Evolutionary conservation across 2,113 vertebrate genomes (phyloP).

Genomic region (Beaufortia kweichowensis): DNA sequence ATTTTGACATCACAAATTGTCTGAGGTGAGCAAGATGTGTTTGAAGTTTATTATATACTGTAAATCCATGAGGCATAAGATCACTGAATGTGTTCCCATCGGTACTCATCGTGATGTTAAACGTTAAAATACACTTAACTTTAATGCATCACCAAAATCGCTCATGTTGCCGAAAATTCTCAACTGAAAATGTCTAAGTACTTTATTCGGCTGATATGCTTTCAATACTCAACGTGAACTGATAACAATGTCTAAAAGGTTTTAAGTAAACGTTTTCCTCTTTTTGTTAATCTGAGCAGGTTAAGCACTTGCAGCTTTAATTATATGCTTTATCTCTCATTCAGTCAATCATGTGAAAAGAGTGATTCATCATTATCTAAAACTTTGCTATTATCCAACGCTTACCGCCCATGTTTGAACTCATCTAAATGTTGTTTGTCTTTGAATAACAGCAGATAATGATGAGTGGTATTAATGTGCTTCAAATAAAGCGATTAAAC

Average conservation of each 20-base stretch:
- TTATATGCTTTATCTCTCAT: conserved; percentile 64
- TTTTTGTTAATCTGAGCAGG: conserved; percentile 50
- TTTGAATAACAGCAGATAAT: conserved; percentile 56
- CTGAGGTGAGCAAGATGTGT: no score
- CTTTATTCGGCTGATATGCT: neutral
- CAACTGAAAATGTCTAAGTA: no score
- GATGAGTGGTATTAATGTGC: conserved; percentile 46
- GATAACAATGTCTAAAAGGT: neutral
- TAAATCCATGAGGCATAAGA: no score
- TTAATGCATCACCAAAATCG: no score
- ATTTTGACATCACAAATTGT: no score
- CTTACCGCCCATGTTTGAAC: conserved; percentile 54
- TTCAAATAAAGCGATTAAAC: conserved; percentile 43
- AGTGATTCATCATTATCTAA: conserved; percentile 58
- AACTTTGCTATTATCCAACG: conserved; percentile 54
- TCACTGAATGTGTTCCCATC: no score
- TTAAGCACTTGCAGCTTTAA: conserved; percentile 59
- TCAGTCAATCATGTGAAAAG: conserved; percentile 58
- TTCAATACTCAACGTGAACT: neutral
- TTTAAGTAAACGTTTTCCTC: neutral
- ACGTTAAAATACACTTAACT: no score
- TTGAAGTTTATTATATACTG: no score
- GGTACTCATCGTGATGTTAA: no score
- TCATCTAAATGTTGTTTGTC: conserved; percentile 53
- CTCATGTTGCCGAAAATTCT: no score